phyloP scores from a whole-genome alignment of 2,797 vertebrate species.

The Corythornis leucogaster region DNA sequence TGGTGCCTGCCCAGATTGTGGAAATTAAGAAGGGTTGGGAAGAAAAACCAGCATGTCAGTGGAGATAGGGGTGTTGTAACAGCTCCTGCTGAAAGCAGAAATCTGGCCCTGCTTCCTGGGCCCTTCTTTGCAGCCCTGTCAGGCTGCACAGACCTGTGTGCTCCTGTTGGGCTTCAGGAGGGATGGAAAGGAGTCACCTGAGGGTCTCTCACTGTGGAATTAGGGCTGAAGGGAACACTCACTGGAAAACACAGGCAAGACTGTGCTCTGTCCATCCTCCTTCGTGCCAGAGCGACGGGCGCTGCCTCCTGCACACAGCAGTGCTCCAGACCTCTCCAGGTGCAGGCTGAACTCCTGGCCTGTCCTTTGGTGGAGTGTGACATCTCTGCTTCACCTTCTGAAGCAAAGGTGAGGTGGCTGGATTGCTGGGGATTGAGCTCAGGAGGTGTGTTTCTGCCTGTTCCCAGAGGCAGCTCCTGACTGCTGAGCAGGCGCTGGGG shows the following conservation, averaged over 20 bases:
- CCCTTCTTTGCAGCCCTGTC: background rate
- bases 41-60: background rate
- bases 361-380: rapidly evolving
- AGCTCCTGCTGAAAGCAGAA: background rate
- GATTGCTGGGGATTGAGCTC: background rate
- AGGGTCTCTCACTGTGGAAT: background rate
- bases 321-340: background rate
- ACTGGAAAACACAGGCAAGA: background rate
- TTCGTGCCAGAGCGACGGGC: background rate
- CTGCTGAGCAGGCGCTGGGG: background rate
- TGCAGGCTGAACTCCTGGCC: background rate
- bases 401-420: background rate
- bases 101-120: background rate
- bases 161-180: background rate
- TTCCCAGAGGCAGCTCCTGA: background rate
- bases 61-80: background rate
- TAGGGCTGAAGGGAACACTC: background rate
- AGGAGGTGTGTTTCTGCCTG: background rate
- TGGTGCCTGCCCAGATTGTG: background rate
- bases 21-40: background rate
- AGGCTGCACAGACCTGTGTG: background rate
- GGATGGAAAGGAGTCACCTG: background rate
- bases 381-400: background rate
- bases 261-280: background rate
- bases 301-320: background rate